Evolutionary conservation across 2,797 vertebrate species (phyloP), one percentile per base, ranked within the genome.

Genomic region (Tiaroga cobitis): DNA sequence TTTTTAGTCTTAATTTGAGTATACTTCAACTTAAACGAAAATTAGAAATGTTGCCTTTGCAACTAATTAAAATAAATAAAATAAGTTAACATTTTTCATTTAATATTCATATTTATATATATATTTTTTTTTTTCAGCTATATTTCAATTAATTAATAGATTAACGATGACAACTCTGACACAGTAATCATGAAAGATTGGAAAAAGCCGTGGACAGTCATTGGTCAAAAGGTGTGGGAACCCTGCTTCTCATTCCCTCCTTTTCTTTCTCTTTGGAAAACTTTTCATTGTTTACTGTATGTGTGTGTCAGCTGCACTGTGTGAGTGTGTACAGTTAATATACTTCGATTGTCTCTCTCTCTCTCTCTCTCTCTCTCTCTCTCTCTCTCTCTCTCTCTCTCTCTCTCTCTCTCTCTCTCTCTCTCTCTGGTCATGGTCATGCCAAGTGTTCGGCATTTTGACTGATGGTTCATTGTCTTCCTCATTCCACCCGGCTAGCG

Each of bases 261-360:
- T 15, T 16, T 63, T 63, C 51, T 32, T 75, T 85, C 80, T 80
- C 87, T 90, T 86, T 87, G 86, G 87, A 67, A 80, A 76, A 19
- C 15, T 46, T 43, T 73, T 19, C 1, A 13, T 69, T 78, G 26
- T 73, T 68, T 68, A 21, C 46, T 77, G 49, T 86, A 18, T 46
- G 29, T 79, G 54, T 70, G n/a, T 65, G 80, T 73, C 32, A 59
- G 56, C 56, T 24, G 56, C 56, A 73, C 54, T 80, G 59, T 26
- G 24, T 63, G 74, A 63, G 41, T 75, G 32, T 21, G 19, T 63
- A 16, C 43, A 75, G 82, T 19, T 68, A 69, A 80, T 75, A 37
- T 75, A 65, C 65, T 80, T 51, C 63, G n/a, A 11, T 80, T 85
- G 2, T 39, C 8, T 3, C 2, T 9, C 2, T 43, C 9, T 43